A percentile compares a stretch with the other conserved stretches of the same genome.
Conservation (phyloP, 2,888 invertebrate species). For the Rhaphigaster nebulosa region DNA sequence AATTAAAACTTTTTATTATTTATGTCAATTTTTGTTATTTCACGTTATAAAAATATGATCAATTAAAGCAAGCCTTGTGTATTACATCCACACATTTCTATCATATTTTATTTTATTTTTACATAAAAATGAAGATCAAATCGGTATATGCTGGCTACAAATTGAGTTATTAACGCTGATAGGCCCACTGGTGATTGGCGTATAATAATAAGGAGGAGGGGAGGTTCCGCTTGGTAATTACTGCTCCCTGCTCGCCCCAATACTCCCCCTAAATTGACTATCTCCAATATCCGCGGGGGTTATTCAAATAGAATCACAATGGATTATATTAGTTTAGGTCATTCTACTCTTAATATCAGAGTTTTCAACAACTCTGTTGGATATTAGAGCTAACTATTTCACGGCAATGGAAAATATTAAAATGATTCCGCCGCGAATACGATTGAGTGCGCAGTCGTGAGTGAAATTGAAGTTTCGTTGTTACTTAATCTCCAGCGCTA, state of each 20-base stretch:
- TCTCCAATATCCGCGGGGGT: background rate
- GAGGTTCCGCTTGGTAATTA: background rate
- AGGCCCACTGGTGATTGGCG: background rate
- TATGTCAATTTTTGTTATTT: too few relatives aligned
- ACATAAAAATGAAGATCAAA: too few relatives aligned
- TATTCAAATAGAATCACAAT: constrained; percentile 1
- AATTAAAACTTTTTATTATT: too few relatives aligned
- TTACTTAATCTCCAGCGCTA: too few relatives aligned
- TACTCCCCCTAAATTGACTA: background rate
- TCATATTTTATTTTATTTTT: too few relatives aligned
- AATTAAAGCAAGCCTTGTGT: too few relatives aligned
- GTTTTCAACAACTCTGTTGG: background rate
- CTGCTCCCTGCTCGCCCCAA: background rate
- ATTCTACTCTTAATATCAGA: background rate
- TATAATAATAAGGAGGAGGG: background rate
- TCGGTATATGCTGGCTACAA: background rate
- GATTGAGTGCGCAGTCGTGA: too few relatives aligned
- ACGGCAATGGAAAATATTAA: background rate
- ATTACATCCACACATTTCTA: too few relatives aligned
- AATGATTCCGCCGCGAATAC: too few relatives aligned
- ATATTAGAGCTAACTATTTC: background rate
- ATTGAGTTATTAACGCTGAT: background rate
- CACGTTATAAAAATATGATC: too few relatives aligned
- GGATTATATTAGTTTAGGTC: background rate
- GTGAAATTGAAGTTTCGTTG: too few relatives aligned